Percentiles rank a stretch among this genome's conserved stretches.
phyloP scores from a whole-genome alignment of 2,888 invertebrate species.

The Lithophane leautieri region DNA sequence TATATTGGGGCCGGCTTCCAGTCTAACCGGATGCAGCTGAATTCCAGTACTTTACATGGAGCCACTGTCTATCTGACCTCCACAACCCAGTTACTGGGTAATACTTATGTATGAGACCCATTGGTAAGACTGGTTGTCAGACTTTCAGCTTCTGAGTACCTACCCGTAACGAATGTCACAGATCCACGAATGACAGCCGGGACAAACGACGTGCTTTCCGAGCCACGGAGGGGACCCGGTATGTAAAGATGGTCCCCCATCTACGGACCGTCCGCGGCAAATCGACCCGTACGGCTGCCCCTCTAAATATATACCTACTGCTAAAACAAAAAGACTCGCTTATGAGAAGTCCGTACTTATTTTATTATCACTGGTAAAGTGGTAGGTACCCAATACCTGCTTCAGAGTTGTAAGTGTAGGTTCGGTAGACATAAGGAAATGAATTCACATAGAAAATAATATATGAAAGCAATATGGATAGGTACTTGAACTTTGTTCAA shows the following conservation, averaged over 20 bases:
- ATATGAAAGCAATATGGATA: not conserved
- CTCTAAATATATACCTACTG: not conserved
- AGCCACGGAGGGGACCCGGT: not conserved
- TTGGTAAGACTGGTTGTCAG: not conserved
- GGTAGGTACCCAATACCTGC: not conserved
- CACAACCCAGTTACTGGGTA: not conserved
- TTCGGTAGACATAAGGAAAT: not conserved
- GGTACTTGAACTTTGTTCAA: constrained; percentile 3
- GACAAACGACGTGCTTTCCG: not conserved
- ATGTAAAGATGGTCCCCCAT: not conserved
- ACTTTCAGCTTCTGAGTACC: not conserved
- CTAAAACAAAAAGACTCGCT: constrained; percentile 8
- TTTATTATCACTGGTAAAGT: constrained; percentile 23
- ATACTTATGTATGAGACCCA: not conserved
- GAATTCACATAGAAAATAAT: constrained; percentile 20
- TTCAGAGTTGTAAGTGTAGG: not conserved
- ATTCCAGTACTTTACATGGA: too few relatives aligned
- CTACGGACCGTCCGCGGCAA: not conserved
- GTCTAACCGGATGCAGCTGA: too few relatives aligned
- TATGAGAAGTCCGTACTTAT: not conserved
- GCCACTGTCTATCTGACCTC: too few relatives aligned
- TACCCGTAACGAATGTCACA: not conserved
- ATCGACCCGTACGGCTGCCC: not conserved
- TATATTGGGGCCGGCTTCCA: too few relatives aligned
- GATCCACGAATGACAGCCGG: not conserved